Percentiles rank a stretch among this genome's conserved stretches.
Evolutionary conservation across 2,797 vertebrate species (phyloP).

Genomic region (Anisognathus igniventris): DNA sequence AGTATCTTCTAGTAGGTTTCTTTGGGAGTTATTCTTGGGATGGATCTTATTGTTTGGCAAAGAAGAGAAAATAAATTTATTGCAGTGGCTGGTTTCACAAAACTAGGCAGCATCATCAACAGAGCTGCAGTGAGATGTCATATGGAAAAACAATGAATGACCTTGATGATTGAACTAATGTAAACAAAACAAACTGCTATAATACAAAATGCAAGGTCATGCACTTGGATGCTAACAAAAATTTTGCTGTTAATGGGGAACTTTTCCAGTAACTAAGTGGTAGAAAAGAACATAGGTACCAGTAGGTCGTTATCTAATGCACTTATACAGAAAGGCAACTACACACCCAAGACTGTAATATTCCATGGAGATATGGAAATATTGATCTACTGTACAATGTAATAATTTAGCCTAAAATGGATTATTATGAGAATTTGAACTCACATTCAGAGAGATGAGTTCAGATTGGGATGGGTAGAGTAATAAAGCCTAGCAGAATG

Average conservation of each 20-base stretch:
- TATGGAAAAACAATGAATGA: neutral
- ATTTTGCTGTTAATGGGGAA: neutral
- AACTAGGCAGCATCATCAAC: neutral
- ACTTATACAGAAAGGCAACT: neutral
- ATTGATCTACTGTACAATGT: neutral
- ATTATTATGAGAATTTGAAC: neutral
- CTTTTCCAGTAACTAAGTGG: neutral
- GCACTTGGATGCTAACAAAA: neutral
- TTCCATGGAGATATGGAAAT: neutral
- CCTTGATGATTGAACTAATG: neutral
- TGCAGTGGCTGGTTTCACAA: neutral
- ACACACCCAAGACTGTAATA: neutral
- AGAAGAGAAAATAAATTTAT: neutral
- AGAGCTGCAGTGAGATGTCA: neutral
- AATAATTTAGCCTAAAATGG: neutral
- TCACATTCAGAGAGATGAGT: neutral
- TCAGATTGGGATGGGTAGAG: neutral
- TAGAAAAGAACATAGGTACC: neutral
- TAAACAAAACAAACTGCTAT: neutral
- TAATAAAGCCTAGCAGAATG: neutral
- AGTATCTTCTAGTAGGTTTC: neutral
- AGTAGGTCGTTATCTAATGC: neutral
- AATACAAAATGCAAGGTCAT: neutral
- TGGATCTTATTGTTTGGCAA: neutral
- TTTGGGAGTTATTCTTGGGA: neutral